Evolutionary conservation across 2,113 vertebrate genomes (phyloP).

Genomic region (Ellobius talpinus): DNA sequence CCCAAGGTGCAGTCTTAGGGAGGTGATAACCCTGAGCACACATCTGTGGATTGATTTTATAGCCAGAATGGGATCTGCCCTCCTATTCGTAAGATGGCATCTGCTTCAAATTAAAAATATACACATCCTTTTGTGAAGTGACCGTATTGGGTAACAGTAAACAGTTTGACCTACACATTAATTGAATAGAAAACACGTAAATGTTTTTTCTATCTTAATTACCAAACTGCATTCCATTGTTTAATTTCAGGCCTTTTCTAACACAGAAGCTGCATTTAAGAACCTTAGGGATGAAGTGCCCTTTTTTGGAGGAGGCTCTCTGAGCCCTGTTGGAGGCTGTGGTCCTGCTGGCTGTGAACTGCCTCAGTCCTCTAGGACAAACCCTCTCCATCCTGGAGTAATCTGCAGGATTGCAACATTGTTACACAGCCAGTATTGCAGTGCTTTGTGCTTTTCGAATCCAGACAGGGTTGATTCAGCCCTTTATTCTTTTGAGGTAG

Average conservation of each 20-base stretch:
- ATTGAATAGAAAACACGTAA: constrained; percentile 79
- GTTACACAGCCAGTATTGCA: constrained; percentile 69
- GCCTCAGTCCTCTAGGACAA: constrained; percentile 78
- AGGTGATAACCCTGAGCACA: constrained; percentile 71
- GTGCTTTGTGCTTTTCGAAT: constrained; percentile 81
- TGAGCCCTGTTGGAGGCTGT: constrained; percentile 78
- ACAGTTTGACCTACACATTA: constrained; percentile 77
- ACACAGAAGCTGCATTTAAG: constrained; percentile 83
- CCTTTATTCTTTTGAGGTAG: constrained; percentile 84
- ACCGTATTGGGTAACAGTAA: constrained; percentile 74
- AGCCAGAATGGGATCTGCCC: constrained; percentile 72
- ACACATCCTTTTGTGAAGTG: constrained; percentile 67
- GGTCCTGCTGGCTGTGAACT: constrained; percentile 80
- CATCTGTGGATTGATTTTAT: constrained; percentile 74
- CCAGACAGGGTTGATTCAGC: constrained; percentile 82
- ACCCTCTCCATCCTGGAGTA: constrained; percentile 62
- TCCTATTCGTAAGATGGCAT: constrained; percentile 72
- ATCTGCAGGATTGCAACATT: constrained; percentile 73
- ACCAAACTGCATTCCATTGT: constrained; percentile 84
- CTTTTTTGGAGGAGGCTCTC: constrained; percentile 81
- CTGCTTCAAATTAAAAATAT: constrained; percentile 77
- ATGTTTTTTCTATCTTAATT: constrained; percentile 81
- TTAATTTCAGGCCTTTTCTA: constrained; percentile 84
- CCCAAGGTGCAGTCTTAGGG: constrained; percentile 75
- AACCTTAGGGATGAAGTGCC: constrained; percentile 83